Base-by-base conservation (phyloP, 2,888 invertebrate species). In the Platycheirus albimanus region DNA sequence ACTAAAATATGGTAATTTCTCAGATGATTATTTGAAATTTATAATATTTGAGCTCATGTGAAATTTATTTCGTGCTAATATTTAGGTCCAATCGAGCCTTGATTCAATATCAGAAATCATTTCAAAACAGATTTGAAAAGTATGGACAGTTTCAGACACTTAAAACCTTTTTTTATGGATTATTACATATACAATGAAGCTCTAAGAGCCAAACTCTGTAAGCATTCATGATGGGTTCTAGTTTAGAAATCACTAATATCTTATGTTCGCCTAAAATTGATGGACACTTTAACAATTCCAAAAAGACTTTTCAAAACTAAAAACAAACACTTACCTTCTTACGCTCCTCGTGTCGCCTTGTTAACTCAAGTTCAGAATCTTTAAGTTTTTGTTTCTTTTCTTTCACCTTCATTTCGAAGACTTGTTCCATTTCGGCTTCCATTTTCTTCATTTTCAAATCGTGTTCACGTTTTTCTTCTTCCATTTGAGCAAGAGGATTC, bases 371-470 rank as follows among this genome's bases (percentile, higher is more conserved):
- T 91, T 99, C 99, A 0, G 98, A 97, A 91, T 99, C 98, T 91
- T 97, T 97, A 87, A 99, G 93, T 91, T 98, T 98, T 88, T 97
- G 97, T 89, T 96, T 96, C 92, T 99, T 98, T 91, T 99, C 99
- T 88, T 95, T 94, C 58, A 97, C 99, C 92, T 99, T 99, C 95
- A 97, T 97, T 91, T 99, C 98, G 91, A 99, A 99, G 85, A 99
- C 99, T 92, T 98, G 98, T 90, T 99, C 99, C 98, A 99, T 98
- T 91, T 99, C 99, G 45, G 95, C 95, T 91, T 99, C 99, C 97
- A 98, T 98, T 91, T 98, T 98, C 92, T 98, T 98, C 96, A 99
- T 97, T 91, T 98, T 98, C 85, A 94, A 93, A 90, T 98, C 98
- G 88, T 99, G 99, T 88, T 98, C 98, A 80, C 96, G 94, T 90